Evolutionary conservation across 64 coral and sea anemone genomes (phyloP), one percentile per base, ranked within the genome.

Genomic region (Montipora foliosa): DNA sequence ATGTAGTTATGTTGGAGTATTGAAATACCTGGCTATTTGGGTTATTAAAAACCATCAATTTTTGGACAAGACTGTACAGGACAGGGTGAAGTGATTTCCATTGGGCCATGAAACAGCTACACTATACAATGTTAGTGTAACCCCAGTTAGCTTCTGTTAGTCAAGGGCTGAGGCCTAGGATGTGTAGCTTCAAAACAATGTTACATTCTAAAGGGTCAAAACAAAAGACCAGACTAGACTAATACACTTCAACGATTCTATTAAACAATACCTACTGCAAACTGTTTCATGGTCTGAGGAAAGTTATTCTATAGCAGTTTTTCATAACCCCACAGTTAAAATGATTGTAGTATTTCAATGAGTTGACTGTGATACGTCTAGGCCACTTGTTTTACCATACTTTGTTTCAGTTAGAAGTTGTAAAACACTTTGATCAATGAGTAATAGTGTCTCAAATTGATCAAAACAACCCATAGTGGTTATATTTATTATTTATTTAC

Each of bases 11-110:
- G 20, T 21, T 82, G 20, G 79, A 62, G 21, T 82, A 60, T 60
- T 82, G n/a, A 60, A 62, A 82, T 60, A 82, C 51, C 79, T 62
- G 79, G 11, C 79, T 82, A 82, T 61, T 82, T 60, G 19, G 55
- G 79, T 37, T 82, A 82, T 82, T 82, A 60, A 60, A 60, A 82
- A 62, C 57, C 79, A 60, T 29, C 4, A 6, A 82, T 59, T 60
- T 82, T 64, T 82, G 50, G 8, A 82, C 52, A 59, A 62, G 20
- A 82, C 51, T 82, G 79, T 25, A 81, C 79, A 81, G 22, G 79
- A 81, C 79, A 81, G 79, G 79, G 53, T 81, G 50, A 81, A 81
- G 79, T 81, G 79, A 81, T 60, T 81, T 81, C 79, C 79, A 8
- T 61, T 60, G 78, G 79, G 79, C 79, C 79, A 81, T 81, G 51